phyloP scores from a whole-genome alignment of 2,888 invertebrate species.

The Eupelmus urozonus region DNA sequence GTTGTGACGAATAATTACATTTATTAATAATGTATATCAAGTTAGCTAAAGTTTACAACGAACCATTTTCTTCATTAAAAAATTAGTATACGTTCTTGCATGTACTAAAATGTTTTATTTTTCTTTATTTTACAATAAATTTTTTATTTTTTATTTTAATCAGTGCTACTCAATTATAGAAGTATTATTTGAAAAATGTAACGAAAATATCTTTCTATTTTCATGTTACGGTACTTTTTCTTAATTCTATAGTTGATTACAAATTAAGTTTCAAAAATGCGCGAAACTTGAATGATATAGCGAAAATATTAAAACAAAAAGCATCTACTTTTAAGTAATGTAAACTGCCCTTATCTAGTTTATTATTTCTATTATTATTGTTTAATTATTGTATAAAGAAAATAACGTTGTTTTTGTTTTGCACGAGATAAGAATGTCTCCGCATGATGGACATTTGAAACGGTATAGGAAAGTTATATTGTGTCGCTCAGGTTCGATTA shows the following conservation, averaged over 20 bases:
- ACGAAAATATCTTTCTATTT: too few relatives aligned
- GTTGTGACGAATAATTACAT: too few relatives aligned
- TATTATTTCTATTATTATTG: slow-evolving; percentile 46
- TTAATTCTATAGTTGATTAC: too few relatives aligned
- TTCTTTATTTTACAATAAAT: not conserved
- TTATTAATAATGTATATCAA: too few relatives aligned
- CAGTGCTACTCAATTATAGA: too few relatives aligned
- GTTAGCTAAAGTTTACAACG: too few relatives aligned
- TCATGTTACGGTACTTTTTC: too few relatives aligned
- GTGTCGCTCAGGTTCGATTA: slow-evolving; percentile 55
- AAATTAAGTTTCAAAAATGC: too few relatives aligned
- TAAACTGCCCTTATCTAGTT: slow-evolving; percentile 30
- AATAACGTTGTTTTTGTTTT: slow-evolving; percentile 58
- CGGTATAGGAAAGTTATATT: slow-evolving; percentile 57
- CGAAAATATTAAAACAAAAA: slow-evolving; percentile 34
- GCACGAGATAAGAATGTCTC: slow-evolving; percentile 42
- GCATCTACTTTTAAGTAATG: slow-evolving; percentile 46
- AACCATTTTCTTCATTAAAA: too few relatives aligned
- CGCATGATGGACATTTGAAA: slow-evolving; percentile 44
- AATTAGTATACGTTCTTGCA: not conserved
- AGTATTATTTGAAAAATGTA: too few relatives aligned
- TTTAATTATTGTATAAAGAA: slow-evolving; percentile 58
- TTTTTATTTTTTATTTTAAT: slow-evolving; percentile 13
- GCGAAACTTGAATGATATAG: not conserved
- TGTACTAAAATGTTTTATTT: not conserved